These are phyloP conservation scores for Labeo catla DNA, from an alignment of 2,113 vertebrate genomes.

Conservation along the genomic window DNA sequence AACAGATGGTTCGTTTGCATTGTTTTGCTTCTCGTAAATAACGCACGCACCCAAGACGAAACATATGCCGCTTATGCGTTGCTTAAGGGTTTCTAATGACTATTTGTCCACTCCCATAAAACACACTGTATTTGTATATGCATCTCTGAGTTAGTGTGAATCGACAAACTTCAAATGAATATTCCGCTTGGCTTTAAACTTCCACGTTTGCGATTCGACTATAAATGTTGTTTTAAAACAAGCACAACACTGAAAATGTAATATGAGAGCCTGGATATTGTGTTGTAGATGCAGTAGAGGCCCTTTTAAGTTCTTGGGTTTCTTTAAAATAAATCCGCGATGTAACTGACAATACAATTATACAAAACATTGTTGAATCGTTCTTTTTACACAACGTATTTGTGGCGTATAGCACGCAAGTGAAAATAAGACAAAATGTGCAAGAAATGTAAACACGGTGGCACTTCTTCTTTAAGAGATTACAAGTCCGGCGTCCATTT, in stretches of 20 bases:
- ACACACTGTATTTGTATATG: background rate
- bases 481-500: slow-evolving; percentile 58
- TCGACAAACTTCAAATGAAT: slow-evolving; percentile 19
- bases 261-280: background rate
- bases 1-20: slow-evolving; percentile 41
- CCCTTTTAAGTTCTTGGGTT: slow-evolving; percentile 1
- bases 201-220: background rate
- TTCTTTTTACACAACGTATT: background rate
- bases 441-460: slow-evolving; percentile 29
- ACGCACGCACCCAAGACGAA: slow-evolving; percentile 26
- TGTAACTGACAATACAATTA: background rate
- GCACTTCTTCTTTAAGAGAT: slow-evolving; percentile 61
- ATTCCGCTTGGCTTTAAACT: background rate
- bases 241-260: background rate
- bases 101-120: background rate
- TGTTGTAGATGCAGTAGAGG: slow-evolving; percentile 1
- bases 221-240: slow-evolving; percentile 29
- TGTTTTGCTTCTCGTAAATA: slow-evolving; percentile 38
- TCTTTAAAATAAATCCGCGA: background rate
- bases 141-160: background rate
- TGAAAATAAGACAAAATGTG: background rate
- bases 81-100: slow-evolving; percentile 10
- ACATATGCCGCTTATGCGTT: slow-evolving; percentile 32
- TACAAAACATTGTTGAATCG: background rate
- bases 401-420: background rate